A percentile compares a stretch with the other conserved stretches of the same genome.
Evolutionary conservation across 2,797 vertebrate genomes (phyloP).

Genomic region (Anniella stebbinsi): DNA sequence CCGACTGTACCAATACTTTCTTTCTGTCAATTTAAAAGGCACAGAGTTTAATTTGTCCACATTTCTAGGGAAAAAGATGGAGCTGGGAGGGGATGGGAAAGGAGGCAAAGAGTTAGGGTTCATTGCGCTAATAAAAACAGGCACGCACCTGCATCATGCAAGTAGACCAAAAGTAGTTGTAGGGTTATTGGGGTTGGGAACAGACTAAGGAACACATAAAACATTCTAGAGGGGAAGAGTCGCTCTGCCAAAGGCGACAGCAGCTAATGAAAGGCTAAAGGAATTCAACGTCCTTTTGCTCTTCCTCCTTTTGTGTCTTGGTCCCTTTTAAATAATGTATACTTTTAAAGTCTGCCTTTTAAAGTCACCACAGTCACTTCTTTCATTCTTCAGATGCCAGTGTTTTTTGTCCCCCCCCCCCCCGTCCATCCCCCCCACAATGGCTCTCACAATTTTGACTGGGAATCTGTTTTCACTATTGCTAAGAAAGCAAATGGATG

Average conservation of each 20-base stretch:
- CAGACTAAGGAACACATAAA: accelerated
- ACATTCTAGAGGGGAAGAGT: background rate
- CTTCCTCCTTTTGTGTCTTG: background rate
- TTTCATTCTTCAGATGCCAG: background rate
- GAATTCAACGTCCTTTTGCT: slow-evolving; percentile 22
- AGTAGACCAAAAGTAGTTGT: background rate
- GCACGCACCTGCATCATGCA: slow-evolving; percentile 34
- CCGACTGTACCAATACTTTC: no score
- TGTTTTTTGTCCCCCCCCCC: background rate
- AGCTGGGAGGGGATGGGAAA: no score
- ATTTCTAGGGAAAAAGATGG: no score
- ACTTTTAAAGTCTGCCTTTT: slow-evolving; percentile 16
- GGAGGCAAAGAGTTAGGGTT: background rate
- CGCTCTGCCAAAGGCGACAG: slow-evolving; percentile 16
- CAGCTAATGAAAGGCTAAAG: slow-evolving; percentile 6
- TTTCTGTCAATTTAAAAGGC: no score
- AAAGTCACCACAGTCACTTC: slow-evolving; percentile 35
- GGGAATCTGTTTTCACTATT: background rate
- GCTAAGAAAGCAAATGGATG: background rate
- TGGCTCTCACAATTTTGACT: slow-evolving; percentile 32
- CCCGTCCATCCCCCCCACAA: slow-evolving; percentile 10
- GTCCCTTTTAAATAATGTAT: background rate
- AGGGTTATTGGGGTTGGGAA: background rate
- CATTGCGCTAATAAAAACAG: slow-evolving; percentile 30
- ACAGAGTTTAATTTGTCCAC: no score